Conservation (phyloP, 2,888 invertebrate genomes). For the Hirtodrosophila duncani region DNA sequence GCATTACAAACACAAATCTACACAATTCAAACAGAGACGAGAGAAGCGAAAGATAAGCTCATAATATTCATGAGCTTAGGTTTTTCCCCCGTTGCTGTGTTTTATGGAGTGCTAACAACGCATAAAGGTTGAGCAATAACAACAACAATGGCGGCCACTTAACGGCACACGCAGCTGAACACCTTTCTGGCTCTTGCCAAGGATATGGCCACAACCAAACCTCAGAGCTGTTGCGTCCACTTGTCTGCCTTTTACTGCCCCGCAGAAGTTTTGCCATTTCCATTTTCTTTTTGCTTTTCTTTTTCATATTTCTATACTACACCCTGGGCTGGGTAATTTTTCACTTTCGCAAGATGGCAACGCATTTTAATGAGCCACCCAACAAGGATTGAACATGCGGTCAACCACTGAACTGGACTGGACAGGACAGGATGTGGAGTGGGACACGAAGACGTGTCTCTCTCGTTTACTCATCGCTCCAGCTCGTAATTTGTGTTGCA, state of each 20-base stretch:
- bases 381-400: conserved; percentile 54
- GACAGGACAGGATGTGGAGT: conserved; percentile 1
- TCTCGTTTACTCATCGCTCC: neutral
- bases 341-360: conserved; percentile 76
- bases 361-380: conserved; percentile 69
- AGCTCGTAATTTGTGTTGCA: conserved; percentile 57
- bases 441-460: conserved; percentile 4
- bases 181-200: conserved; percentile 29
- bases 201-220: neutral
- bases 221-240: neutral
- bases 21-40: conserved; percentile 30
- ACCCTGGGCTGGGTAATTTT: conserved; percentile 70
- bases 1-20: conserved; percentile 35
- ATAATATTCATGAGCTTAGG: conserved; percentile 78
- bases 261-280: conserved; percentile 39
- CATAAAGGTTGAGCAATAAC: conserved; percentile 45
- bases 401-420: conserved; percentile 21
- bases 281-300: conserved; percentile 8
- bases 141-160: conserved; percentile 29
- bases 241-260: conserved; percentile 12
- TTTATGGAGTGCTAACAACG: conserved; percentile 78
- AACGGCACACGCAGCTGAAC: conserved; percentile 36
- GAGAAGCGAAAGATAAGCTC: conserved; percentile 54
- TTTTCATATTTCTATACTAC: neutral
- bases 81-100: no score